Evolutionary conservation across 2,113 vertebrate species (phyloP).

Genomic region (Drymodes brunneopygia): DNA sequence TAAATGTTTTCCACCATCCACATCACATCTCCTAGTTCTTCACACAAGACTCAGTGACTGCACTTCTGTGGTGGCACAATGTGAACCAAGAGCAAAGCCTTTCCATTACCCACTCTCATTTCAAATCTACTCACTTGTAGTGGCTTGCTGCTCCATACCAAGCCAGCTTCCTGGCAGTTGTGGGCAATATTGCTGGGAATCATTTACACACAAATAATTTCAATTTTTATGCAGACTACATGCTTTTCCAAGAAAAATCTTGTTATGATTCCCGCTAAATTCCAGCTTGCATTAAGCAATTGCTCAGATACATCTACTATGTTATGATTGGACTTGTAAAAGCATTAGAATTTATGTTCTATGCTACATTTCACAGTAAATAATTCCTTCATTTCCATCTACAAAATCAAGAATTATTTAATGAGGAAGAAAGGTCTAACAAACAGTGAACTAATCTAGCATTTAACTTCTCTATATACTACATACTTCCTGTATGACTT

Average conservation of each 20-base stretch:
- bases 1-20: background rate
- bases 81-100: background rate
- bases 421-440: background rate
- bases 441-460: background rate
- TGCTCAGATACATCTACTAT: background rate
- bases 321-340: background rate
- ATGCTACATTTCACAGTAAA: background rate
- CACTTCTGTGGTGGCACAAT: background rate
- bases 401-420: background rate
- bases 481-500: background rate
- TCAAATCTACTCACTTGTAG: background rate
- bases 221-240: background rate
- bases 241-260: background rate
- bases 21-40: background rate
- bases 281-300: background rate
- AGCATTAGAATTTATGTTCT: background rate
- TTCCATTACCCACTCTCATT: background rate
- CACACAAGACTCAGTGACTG: background rate
- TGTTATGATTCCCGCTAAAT: background rate
- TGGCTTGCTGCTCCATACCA: background rate
- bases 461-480: background rate
- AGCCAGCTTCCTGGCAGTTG: background rate
- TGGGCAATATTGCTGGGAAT: background rate
- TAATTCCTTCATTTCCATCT: background rate
- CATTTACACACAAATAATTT: background rate